Conservation (phyloP, 2,888 invertebrate species). For the Cecidostiba fungosa region DNA sequence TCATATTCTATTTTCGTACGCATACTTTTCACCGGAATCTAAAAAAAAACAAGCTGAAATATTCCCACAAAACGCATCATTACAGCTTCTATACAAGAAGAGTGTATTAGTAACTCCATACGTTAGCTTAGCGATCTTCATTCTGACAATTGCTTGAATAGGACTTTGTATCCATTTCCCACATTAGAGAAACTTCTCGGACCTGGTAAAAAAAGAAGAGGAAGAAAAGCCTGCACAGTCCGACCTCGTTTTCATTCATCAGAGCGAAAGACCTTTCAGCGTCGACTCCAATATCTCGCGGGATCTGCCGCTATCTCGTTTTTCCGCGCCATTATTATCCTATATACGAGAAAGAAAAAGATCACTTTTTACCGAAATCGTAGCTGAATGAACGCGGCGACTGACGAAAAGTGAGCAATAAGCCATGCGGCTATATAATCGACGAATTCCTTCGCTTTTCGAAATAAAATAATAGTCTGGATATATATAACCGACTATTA, state of each 20-base stretch:
- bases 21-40: background rate
- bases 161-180: slow-evolving; percentile 62
- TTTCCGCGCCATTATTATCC: slow-evolving; percentile 42
- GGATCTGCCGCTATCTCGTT: slow-evolving; percentile 58
- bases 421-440: no score
- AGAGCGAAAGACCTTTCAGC: slow-evolving; percentile 57
- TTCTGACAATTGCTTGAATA: slow-evolving; percentile 57
- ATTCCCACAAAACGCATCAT: slow-evolving; percentile 53
- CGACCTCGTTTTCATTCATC: slow-evolving; percentile 61
- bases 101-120: slow-evolving; percentile 61
- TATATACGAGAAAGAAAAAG: slow-evolving; percentile 33
- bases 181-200: slow-evolving; percentile 44
- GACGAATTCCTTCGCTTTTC: no score
- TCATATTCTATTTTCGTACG: no score
- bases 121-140: slow-evolving; percentile 58
- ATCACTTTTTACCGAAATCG: slow-evolving; percentile 56
- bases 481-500: no score
- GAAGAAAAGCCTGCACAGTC: slow-evolving; percentile 44
- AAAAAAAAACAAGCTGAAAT: background rate
- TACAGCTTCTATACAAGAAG: background rate
- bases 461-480: no score
- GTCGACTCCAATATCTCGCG: slow-evolving; percentile 64
- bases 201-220: slow-evolving; percentile 40
- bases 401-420: slow-evolving; percentile 32
- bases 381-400: no score